Percentiles rank a stretch among this genome's conserved stretches.
These are phyloP conservation scores for Platyura marginata DNA, from an alignment of 1,140 invertebrate genomes.

Conservation along the genomic window DNA sequence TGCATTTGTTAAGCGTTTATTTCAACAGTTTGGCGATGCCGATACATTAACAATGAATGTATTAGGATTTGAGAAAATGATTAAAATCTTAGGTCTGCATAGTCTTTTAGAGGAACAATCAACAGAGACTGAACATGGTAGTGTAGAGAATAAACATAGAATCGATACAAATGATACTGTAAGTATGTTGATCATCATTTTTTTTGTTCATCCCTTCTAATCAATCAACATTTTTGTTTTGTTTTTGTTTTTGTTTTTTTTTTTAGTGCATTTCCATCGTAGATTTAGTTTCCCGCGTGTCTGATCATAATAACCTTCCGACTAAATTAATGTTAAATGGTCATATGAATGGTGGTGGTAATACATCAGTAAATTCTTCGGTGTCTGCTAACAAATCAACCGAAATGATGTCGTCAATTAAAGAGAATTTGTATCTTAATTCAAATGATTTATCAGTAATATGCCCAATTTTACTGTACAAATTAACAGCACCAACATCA, in stretches of 20 bases:
- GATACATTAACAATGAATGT: slow-evolving; percentile 39
- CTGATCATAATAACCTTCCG: background rate
- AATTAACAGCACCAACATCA: slow-evolving; percentile 31
- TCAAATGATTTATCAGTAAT: slow-evolving; percentile 27
- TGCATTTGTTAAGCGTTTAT: slow-evolving; percentile 15
- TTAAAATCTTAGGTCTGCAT: slow-evolving; percentile 36
- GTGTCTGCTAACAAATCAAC: slow-evolving; percentile 8
- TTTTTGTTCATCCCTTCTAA: background rate
- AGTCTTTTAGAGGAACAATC: slow-evolving; percentile 26
- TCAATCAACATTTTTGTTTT: background rate
- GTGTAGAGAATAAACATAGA: slow-evolving; percentile 15
- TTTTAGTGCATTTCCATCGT: slow-evolving; percentile 26
- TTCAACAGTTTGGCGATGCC: slow-evolving; percentile 31
- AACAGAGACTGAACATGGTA: slow-evolving; percentile 9
- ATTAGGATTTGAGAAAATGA: slow-evolving; percentile 42
- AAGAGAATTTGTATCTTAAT: slow-evolving; percentile 12
- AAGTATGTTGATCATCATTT: slow-evolving; percentile 14
- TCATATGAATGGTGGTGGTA: slow-evolving; percentile 8
- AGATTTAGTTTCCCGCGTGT: slow-evolving; percentile 11
- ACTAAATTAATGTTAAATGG: background rate
- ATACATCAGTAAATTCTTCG: slow-evolving; percentile 5
- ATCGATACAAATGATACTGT: slow-evolving; percentile 28
- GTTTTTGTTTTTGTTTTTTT: slow-evolving; percentile 3
- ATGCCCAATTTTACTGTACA: slow-evolving; percentile 44
- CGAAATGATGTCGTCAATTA: slow-evolving; percentile 3